Evolutionary conservation across 2,797 vertebrate species (phyloP), one percentile per base, ranked within the genome.

Genomic region (Aulostomus chinensis): DNA sequence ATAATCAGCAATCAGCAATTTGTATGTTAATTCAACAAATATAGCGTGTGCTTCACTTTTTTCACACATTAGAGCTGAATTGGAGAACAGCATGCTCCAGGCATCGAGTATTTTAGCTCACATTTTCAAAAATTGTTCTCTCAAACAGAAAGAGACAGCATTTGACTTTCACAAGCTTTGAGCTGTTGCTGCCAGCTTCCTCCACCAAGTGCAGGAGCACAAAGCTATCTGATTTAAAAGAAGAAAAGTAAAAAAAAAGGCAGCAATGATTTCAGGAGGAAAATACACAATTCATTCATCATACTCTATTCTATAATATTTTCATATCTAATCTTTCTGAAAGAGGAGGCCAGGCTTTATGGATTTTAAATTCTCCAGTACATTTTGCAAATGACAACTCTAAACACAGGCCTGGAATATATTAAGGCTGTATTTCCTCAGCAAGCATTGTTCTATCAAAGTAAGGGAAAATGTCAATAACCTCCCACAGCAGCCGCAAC

Each of bases 1-100:
- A 88, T 87, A 81, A 86, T 76, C 58, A n/a, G n/a, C n/a, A 76
- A 84, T 85, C 76, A 88, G 77, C 79, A 80, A 84, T 87, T 83
- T 85, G 66, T 85, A 88, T 80, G 86, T 83, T 88, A 88, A 89
- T 87, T 78, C 63, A 64, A 73, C 78, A 78, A 82, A 81, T 60
- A 50, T 56, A 56, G 64, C 38, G 29, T 58, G 60, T 48, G 62
- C 49, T 52, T 62, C 61, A 47, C 64, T 59, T 81, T 84, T 82
- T 74, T 74, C 11, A 63, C 65, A 87, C 67, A 83, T 85, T 76
- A 76, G 50, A 82, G 80, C 64, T 66, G 71, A 88, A 83, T 37
- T 69, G 58, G 49, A 85, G 61, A 65, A 56, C 48, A 70, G 55
- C 59, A 55, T 43, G 79, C 83, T 83, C 42, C 59, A 84, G 83